These are phyloP conservation scores for Lasioglossum figueresi DNA, from an alignment of 2,888 invertebrate genomes.

Conservation along the genomic window DNA sequence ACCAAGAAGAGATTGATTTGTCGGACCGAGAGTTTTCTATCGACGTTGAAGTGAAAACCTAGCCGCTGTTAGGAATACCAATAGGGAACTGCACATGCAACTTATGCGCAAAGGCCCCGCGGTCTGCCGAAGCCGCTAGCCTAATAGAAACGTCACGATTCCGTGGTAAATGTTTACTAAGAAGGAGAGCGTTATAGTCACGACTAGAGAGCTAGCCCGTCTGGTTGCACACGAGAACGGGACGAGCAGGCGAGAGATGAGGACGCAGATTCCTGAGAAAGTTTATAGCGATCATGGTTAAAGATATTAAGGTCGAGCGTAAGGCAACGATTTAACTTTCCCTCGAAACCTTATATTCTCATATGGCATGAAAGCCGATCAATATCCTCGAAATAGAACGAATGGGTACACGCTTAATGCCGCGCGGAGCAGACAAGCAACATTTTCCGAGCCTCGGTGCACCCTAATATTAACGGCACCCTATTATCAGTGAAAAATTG, in stretches of 20 bases:
- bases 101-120: neutral
- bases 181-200: constrained; percentile 17
- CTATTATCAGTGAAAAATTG: constrained; percentile 20
- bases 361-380: constrained; percentile 52
- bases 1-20: neutral
- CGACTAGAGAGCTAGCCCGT: neutral
- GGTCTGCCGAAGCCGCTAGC: neutral
- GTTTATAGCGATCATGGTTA: constrained; percentile 41
- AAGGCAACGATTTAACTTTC: constrained; percentile 57
- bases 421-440: constrained; percentile 37
- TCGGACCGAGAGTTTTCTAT: neutral
- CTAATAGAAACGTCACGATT: constrained; percentile 17
- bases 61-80: neutral
- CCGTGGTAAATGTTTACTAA: constrained; percentile 13
- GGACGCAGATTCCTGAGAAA: constrained; percentile 47
- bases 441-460: constrained; percentile 35
- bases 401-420: constrained; percentile 49
- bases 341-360: constrained; percentile 62
- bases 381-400: constrained; percentile 60
- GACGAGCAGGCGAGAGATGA: constrained; percentile 32
- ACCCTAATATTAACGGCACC: constrained; percentile 29
- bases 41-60: neutral
- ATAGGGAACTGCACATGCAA: neutral
- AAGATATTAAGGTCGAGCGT: constrained; percentile 55
- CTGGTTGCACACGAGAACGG: neutral